phyloP scores from a whole-genome alignment of 2,797 vertebrate species.

The Scolopax rusticola region DNA sequence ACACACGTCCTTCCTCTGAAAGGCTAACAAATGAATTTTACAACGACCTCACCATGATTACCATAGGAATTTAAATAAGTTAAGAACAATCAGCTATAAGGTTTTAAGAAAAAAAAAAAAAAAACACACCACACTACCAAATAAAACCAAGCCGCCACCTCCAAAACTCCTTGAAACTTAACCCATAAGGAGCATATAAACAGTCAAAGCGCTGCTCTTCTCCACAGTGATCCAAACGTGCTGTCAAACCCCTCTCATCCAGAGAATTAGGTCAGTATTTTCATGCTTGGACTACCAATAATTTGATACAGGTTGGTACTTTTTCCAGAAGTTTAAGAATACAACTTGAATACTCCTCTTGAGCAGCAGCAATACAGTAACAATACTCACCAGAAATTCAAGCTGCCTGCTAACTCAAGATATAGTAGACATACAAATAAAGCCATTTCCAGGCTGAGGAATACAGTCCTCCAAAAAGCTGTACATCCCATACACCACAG shows the following conservation, averaged over 20 bases:
- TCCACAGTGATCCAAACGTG: neutral
- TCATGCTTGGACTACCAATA: neutral
- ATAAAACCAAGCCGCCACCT: neutral
- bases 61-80: conserved; percentile 9
- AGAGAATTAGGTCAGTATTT: neutral
- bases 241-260: neutral
- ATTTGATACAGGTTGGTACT: neutral
- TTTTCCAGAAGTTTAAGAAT: neutral
- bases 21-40: conserved; percentile 63
- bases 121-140: fast-evolving
- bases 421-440: neutral
- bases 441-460: neutral
- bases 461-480: neutral
- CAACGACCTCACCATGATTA: neutral
- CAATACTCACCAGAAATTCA: neutral
- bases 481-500: neutral
- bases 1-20: conserved; percentile 20
- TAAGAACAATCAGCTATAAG: neutral
- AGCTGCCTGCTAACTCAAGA: neutral
- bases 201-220: neutral
- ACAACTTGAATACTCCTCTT: neutral
- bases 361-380: neutral
- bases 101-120: neutral
- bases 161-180: neutral
- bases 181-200: neutral